Conservation (phyloP, 2,888 invertebrate species). For the Diadromus collaris region DNA sequence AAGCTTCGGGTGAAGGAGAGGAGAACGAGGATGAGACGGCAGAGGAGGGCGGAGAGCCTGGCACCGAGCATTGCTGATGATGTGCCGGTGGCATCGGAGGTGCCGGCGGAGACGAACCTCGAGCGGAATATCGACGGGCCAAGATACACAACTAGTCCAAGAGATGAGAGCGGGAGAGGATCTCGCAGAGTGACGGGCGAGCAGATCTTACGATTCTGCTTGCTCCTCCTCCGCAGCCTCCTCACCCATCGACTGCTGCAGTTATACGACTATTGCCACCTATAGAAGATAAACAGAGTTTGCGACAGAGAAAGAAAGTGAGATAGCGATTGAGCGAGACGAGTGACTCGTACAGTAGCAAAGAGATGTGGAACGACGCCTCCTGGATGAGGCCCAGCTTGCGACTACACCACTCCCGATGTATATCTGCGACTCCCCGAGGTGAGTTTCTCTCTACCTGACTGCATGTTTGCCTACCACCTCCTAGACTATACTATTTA, state of each 20-base stretch:
- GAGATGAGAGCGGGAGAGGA: slow-evolving; percentile 71
- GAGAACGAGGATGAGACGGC: slow-evolving; percentile 27
- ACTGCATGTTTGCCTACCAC: slow-evolving; percentile 12
- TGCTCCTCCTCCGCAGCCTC: not conserved
- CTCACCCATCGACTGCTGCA: not conserved
- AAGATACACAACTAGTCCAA: slow-evolving; percentile 76
- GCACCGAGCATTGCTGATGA: slow-evolving; percentile 39
- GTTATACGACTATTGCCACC: not conserved
- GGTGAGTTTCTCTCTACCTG: slow-evolving; percentile 14
- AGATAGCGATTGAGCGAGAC: slow-evolving; percentile 21
- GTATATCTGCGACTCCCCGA: not conserved
- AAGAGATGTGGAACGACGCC: slow-evolving; percentile 15
- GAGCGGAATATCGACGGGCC: slow-evolving; percentile 75
- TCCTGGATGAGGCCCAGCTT: slow-evolving; percentile 17
- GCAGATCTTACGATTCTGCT: slow-evolving; percentile 40
- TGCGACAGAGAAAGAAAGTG: slow-evolving; percentile 28
- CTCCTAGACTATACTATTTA: slow-evolving; percentile 17
- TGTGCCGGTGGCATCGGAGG: slow-evolving; percentile 37
- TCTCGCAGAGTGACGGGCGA: slow-evolving; percentile 30
- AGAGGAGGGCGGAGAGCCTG: slow-evolving; percentile 25
- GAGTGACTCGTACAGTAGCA: not conserved
- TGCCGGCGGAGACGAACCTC: slow-evolving; percentile 31
- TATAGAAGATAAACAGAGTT: slow-evolving; percentile 18
- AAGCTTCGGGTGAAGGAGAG: not conserved
- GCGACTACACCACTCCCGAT: not conserved